These are phyloP conservation scores for Adelognathus sp. DNA, from an alignment of 2,888 invertebrate species.

Conservation along the genomic window DNA sequence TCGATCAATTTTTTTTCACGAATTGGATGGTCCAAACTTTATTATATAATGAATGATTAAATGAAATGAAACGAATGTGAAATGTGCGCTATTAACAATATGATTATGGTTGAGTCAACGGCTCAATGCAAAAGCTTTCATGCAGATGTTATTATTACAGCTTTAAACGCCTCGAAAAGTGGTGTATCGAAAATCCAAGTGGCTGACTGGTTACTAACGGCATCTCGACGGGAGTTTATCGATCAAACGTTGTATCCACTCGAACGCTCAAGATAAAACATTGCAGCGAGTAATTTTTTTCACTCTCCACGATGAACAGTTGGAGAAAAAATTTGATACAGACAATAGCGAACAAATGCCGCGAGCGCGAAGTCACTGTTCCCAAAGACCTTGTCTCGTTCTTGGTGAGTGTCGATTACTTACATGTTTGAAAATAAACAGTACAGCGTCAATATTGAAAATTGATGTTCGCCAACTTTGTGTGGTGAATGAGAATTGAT, in stretches of 20 bases:
- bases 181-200: background rate
- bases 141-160: background rate
- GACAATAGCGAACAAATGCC: constrained; percentile 69
- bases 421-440: background rate
- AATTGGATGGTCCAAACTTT: too few species aligned
- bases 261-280: background rate
- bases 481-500: too few species aligned
- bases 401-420: constrained; percentile 67
- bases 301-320: constrained; percentile 65
- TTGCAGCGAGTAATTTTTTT: background rate
- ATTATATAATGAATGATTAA: too few species aligned
- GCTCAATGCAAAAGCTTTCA: too few species aligned
- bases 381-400: constrained; percentile 73
- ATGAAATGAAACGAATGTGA: too few species aligned
- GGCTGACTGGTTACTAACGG: background rate
- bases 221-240: constrained; percentile 52
- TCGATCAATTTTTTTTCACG: background rate
- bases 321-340: constrained; percentile 65
- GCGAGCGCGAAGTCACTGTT: constrained; percentile 62
- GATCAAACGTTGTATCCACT: constrained; percentile 67
- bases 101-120: too few species aligned
- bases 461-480: too few species aligned
- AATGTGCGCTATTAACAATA: too few species aligned
- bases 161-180: background rate
- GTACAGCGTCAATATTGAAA: too few species aligned